Percentiles rank a stretch among this genome's conserved stretches.
phyloP scores from a whole-genome alignment of 2,797 vertebrate species.

The Cyprinella venusta region DNA sequence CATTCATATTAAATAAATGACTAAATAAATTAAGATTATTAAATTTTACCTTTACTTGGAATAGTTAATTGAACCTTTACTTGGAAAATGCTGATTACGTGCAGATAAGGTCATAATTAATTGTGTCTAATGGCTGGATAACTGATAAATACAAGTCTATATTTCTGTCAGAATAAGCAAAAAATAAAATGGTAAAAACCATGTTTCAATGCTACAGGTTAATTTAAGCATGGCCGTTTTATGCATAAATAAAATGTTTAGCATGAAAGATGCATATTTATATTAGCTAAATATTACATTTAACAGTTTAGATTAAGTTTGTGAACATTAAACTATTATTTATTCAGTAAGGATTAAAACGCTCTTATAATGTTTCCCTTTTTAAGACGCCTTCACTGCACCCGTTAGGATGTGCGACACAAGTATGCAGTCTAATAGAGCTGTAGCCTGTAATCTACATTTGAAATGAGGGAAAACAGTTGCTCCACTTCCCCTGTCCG shows the following conservation, averaged over 20 bases:
- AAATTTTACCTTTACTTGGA: background rate
- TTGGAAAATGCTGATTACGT: too few relatives aligned
- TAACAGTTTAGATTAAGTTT: background rate
- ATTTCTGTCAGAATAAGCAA: background rate
- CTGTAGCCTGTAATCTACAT: slow-evolving; percentile 52
- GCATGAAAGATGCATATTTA: background rate
- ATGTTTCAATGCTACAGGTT: background rate
- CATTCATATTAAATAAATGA: background rate
- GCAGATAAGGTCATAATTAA: background rate
- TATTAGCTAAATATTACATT: background rate
- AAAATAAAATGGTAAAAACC: background rate
- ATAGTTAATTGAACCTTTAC: background rate
- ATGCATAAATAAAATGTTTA: background rate
- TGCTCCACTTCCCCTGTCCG: slow-evolving; percentile 36
- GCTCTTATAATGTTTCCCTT: background rate
- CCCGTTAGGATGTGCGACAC: background rate
- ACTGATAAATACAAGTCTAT: background rate
- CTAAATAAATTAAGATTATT: background rate
- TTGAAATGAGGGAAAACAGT: slow-evolving; percentile 51
- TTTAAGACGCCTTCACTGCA: background rate
- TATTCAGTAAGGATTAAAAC: background rate
- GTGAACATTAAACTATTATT: background rate
- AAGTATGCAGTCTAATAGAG: slow-evolving; percentile 21
- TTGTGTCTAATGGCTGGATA: background rate
- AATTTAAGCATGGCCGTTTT: background rate